Conservation (phyloP, 1,140 invertebrate species). For the Drosophila kurseongensis region DNA sequence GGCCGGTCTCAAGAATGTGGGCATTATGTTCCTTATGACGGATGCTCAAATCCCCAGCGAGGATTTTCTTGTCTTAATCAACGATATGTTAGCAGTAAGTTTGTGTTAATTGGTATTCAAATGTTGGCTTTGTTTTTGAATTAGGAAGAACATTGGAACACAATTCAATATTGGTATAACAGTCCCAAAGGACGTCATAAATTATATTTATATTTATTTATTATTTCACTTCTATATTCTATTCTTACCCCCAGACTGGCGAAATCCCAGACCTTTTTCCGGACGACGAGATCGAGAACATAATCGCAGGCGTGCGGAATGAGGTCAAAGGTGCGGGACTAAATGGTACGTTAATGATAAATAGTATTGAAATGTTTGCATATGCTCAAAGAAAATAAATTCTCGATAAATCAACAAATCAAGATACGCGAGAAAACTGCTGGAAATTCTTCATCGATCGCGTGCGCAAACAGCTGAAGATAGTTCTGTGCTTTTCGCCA, state of each 20-base stretch:
- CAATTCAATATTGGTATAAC: no score
- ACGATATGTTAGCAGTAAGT: slow-evolving; percentile 92
- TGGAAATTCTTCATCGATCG: slow-evolving; percentile 99
- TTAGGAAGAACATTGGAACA: no score
- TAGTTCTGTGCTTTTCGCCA: slow-evolving; percentile 97
- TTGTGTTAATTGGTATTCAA: no score
- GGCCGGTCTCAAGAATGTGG: slow-evolving; percentile 96
- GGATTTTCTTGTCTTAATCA: slow-evolving; percentile 97
- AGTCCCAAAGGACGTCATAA: no score
- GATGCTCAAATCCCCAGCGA: slow-evolving; percentile 98
- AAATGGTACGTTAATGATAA: slow-evolving; percentile 85
- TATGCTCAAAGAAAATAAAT: no score
- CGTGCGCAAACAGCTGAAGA: slow-evolving; percentile 95
- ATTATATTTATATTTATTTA: no score
- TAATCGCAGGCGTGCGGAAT: slow-evolving; percentile 94
- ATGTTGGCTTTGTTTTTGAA: no score
- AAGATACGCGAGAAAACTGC: slow-evolving; percentile 95
- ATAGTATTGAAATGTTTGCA: no score
- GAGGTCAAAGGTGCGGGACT: slow-evolving; percentile 94
- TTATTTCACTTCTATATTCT: no score
- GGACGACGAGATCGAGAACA: slow-evolving; percentile 98
- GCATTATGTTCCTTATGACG: slow-evolving; percentile 97
- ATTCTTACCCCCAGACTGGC: slow-evolving; percentile 87
- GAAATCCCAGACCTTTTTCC: slow-evolving; percentile 98
- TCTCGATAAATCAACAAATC: no score